phyloP scores from a whole-genome alignment of 2,113 vertebrate genomes.

The Melozone crissalis region DNA sequence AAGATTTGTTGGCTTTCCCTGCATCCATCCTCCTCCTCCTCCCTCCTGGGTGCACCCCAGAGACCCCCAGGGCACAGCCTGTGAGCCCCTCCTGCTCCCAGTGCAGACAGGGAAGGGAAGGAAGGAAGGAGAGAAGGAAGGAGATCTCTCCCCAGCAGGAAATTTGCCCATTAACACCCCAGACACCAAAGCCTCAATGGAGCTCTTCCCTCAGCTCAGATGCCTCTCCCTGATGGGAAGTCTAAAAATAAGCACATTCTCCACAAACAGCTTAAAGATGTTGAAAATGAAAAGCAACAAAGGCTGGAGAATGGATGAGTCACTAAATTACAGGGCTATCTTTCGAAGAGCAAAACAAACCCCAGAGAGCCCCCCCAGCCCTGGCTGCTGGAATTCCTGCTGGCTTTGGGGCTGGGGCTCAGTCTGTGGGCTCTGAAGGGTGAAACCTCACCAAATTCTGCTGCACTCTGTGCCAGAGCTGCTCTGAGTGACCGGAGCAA shows the following conservation, averaged over 20 bases:
- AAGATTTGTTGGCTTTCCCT: background rate
- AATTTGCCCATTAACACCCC: conserved; percentile 1
- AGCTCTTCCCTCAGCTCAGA: conserved; percentile 33
- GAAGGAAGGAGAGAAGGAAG: background rate
- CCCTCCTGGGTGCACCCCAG: background rate
- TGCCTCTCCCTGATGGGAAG: conserved; percentile 56
- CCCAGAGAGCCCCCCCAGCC: background rate
- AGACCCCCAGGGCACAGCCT: background rate
- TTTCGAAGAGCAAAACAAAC: conserved; percentile 58
- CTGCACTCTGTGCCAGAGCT: background rate
- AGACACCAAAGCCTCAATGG: conserved; percentile 33
- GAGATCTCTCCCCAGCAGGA: background rate
- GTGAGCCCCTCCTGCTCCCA: background rate
- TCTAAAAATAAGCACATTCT: conserved; percentile 74
- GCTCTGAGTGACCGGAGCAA: background rate
- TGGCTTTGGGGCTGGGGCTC: background rate
- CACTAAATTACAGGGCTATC: conserved; percentile 74
- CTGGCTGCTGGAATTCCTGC: background rate
- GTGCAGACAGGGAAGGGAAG: background rate
- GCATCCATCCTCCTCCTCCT: background rate
- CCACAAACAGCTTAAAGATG: conserved; percentile 78
- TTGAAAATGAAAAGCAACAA: conserved; percentile 79
- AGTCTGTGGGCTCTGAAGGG: background rate
- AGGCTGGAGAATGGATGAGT: conserved; percentile 71
- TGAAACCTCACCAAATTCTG: background rate